Evolutionary conservation across 2,113 vertebrate species (phyloP).

Genomic region (Athene noctua): DNA sequence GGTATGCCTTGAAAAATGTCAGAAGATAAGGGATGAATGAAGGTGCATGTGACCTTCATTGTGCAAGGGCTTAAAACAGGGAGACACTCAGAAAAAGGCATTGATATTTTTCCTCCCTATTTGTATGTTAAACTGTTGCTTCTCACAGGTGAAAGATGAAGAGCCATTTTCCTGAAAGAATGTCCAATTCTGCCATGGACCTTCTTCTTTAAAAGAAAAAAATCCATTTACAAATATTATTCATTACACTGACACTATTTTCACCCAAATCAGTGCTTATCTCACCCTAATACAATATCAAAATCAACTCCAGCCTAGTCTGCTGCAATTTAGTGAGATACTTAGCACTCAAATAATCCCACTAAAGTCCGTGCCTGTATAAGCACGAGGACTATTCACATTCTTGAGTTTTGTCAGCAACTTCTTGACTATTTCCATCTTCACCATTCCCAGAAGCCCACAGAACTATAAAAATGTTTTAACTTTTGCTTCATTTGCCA

Average conservation of each 20-base stretch:
- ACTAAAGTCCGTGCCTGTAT: background rate
- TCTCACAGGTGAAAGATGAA: background rate
- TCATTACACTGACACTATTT: background rate
- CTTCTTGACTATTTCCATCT: background rate
- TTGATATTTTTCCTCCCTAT: background rate
- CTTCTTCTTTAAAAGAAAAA: background rate
- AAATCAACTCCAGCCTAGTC: background rate
- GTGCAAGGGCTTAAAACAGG: background rate
- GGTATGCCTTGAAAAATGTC: slow-evolving; percentile 23
- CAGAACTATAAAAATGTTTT: background rate
- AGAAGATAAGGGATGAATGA: slow-evolving; percentile 46
- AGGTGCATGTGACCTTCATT: slow-evolving; percentile 30
- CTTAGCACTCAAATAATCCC: background rate
- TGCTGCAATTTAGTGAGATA: background rate
- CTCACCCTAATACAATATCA: background rate
- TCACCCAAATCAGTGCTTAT: background rate
- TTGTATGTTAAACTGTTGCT: background rate
- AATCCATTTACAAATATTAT: background rate
- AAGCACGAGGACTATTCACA: background rate
- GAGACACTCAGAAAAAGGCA: background rate
- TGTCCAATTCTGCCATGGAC: background rate
- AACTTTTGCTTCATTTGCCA: background rate
- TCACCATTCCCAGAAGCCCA: background rate
- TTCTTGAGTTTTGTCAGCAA: background rate
- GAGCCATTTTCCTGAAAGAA: background rate